phyloP scores from a whole-genome alignment of 1,140 invertebrate species.

The Ruditapes philippinarum region DNA sequence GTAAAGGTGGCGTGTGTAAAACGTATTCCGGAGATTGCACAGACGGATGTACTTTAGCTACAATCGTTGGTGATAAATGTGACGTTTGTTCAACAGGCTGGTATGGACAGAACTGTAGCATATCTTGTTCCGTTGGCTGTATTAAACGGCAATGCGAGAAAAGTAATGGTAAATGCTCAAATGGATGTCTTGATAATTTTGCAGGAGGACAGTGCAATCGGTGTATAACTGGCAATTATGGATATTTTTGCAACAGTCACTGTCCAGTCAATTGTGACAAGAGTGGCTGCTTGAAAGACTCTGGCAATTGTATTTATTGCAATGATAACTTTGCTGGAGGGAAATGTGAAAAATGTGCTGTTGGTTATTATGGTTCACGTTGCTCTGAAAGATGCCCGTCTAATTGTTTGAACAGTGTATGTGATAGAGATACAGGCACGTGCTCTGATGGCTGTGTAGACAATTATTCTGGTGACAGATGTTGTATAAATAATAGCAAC shows the following conservation, averaged over 20 bases:
- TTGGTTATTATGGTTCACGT: background rate
- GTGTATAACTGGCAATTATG: background rate
- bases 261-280: background rate
- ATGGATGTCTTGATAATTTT: too few relatives aligned
- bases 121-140: background rate
- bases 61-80: background rate
- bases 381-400: background rate
- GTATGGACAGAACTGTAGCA: background rate
- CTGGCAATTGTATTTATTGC: background rate
- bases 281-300: background rate
- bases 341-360: background rate
- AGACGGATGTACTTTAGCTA: background rate
- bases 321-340: background rate
- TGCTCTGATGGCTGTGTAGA: background rate
- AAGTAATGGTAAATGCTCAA: too few relatives aligned
- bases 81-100: background rate
- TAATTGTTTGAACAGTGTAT: background rate
- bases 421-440: background rate
- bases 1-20: too few relatives aligned
- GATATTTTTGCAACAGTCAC: background rate
- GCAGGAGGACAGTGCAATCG: background rate
- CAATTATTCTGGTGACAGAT: conserved; percentile 10
- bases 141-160: background rate
- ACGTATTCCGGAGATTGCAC: background rate
- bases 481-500: background rate